Conservation (phyloP, 53 echinoderm and acorn worm species). For the Paracentrotus lividus region DNA sequence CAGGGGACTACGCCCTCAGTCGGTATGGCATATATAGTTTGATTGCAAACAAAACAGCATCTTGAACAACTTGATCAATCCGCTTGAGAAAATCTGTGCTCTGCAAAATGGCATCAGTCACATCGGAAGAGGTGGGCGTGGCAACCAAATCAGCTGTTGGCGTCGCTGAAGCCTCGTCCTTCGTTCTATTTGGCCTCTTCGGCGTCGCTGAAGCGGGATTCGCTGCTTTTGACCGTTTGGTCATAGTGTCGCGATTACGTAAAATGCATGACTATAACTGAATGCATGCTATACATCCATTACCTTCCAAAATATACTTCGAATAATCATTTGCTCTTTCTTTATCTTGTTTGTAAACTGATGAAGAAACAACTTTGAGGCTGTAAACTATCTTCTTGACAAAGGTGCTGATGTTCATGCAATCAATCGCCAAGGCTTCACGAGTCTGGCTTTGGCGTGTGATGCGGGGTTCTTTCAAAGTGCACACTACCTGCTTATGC, state of each 20-base stretch:
- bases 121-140: not conserved
- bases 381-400: slow-evolving; percentile 14
- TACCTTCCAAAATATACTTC: not conserved
- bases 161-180: no score
- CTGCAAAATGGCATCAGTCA: not conserved
- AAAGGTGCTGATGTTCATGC: slow-evolving; percentile 39
- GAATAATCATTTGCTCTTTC: not conserved
- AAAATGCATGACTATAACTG: no score
- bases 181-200: no score
- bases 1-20: not conserved
- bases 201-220: no score
- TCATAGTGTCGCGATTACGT: no score
- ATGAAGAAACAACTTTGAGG: not conserved
- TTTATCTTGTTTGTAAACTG: not conserved
- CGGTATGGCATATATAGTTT: not conserved
- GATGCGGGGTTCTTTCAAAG: not conserved
- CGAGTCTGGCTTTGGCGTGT: not conserved
- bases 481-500: not conserved
- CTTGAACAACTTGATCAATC: not conserved
- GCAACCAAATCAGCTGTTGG: not conserved
- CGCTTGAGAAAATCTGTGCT: not conserved
- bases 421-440: not conserved
- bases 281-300: not conserved
- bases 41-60: not conserved
- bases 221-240: no score